Evolutionary conservation across 1,140 invertebrate genomes (phyloP), one percentile per base, ranked within the genome.

Genomic region (Halesus radiatus): DNA sequence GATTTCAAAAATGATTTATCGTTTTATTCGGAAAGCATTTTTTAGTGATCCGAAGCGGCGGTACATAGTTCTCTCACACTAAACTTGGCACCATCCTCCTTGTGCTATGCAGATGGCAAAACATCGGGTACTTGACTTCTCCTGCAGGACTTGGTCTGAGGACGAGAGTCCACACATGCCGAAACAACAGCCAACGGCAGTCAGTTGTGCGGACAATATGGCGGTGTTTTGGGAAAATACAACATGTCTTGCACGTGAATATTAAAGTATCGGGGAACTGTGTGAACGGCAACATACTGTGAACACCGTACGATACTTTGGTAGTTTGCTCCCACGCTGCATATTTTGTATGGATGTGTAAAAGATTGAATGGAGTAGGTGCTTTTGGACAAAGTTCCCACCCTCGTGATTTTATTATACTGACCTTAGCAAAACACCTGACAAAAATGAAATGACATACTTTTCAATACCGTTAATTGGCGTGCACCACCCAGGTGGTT

Each of bases 171-270:
- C 50, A 53, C 68, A 53, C 54, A 72, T 70, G 66, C 66, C 18
- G 66, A 70, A 45, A 70, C 66, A 45, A 45, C 37, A 13, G 37
- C 37, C 32, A 32, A 32, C 32, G 13, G 37, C 37, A 45, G 37
- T 45, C 37, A 13, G 37, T 45, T 64, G 60, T 20, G 66, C 32
- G 32, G 66, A 22, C 66, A 70, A 18, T 45, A 50, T 50, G 66
- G 37, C 66, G n/a, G 45, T 50, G 62, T 70, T 70, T 70, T 70
- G 66, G 66, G 37, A 70, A 50, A 70, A n/a, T 22, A 45, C 37
- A 37, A 70, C 32, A 70, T 70, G 66, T 10, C 66, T 18, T 70
- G 66, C 66, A 70, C 66, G 66, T 45, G 66, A 70, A 70, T 66
- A 70, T 52, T 26, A 7, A 26, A 29, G 22, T 26, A 26, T 29